Conservation (phyloP, 2,113 vertebrate genomes). For the Ochotona curzoniae region DNA sequence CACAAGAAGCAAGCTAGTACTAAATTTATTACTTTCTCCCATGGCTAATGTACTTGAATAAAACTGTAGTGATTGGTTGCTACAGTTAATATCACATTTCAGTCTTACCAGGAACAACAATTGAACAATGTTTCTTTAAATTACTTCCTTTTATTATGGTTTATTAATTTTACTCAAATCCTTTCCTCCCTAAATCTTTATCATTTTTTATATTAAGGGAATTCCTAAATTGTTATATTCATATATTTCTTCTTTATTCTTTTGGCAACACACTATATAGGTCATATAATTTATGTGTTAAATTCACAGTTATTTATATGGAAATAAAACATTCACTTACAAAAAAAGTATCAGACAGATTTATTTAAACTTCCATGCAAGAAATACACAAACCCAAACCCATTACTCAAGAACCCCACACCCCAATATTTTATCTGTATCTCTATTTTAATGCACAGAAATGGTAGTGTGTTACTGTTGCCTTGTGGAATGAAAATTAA, state of each 20-base stretch:
- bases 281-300: constrained; percentile 16
- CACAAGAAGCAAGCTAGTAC: constrained; percentile 40
- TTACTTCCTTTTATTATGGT: constrained; percentile 31
- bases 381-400: background rate
- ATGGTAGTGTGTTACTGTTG: background rate
- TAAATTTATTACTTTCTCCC: constrained; percentile 61
- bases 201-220: background rate
- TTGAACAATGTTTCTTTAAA: constrained; percentile 16
- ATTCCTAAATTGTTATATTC: background rate
- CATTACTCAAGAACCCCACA: background rate
- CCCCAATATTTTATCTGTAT: background rate
- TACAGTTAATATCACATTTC: constrained; percentile 55
- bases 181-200: background rate
- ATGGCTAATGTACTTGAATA: constrained; percentile 67
- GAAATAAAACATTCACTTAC: background rate
- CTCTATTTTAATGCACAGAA: background rate
- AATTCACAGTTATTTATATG: background rate
- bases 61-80: constrained; percentile 32
- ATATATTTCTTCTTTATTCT: background rate
- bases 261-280: background rate
- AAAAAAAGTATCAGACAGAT: background rate
- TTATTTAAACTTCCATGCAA: background rate
- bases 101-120: constrained; percentile 15
- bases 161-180: constrained; percentile 53
- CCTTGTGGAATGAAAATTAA: background rate